Percentiles rank a stretch among this genome's conserved stretches.
Conservation (phyloP, 2,797 vertebrate species). For the Gambusia yucatana region DNA sequence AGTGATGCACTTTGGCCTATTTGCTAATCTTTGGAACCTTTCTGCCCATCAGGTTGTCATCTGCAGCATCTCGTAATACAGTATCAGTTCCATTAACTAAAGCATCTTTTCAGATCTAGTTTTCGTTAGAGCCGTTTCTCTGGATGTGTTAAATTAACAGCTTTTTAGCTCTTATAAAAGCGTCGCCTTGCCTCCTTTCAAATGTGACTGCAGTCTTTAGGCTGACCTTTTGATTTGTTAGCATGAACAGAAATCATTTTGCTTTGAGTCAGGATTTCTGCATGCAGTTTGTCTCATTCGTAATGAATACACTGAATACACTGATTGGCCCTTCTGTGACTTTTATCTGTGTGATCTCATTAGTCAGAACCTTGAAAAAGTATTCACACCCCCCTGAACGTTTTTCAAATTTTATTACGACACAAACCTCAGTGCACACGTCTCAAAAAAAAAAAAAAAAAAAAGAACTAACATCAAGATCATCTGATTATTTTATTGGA, state of each 20-base stretch:
- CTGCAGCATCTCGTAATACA: conserved; percentile 11
- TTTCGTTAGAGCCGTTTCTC: conserved; percentile 2
- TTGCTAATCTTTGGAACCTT: conserved; percentile 33
- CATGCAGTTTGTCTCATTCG: not conserved
- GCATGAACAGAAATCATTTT: not conserved
- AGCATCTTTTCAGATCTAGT: not conserved
- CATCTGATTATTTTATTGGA: too few species aligned
- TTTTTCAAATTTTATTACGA: not conserved
- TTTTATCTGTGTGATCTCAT: not conserved
- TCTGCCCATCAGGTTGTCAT: conserved; percentile 23
- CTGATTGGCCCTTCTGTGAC: not conserved
- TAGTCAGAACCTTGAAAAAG: not conserved
- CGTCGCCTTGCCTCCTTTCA: conserved; percentile 5
- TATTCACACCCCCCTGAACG: not conserved
- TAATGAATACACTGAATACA: not conserved
- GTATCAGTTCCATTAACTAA: conserved; percentile 15
- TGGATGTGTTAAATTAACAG: conserved; percentile 6
- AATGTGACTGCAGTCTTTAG: not conserved
- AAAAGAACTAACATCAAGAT: too few species aligned
- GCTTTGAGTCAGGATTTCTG: not conserved
- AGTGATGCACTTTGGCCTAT: conserved; percentile 46
- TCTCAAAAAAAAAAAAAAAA: not conserved
- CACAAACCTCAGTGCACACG: not conserved
- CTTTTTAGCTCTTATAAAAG: conserved; percentile 12
- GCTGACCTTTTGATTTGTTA: not conserved